Percentiles rank a stretch among this genome's conserved stretches.
phyloP scores from a whole-genome alignment of 1,140 invertebrate species.

The Drosophila elegans region DNA sequence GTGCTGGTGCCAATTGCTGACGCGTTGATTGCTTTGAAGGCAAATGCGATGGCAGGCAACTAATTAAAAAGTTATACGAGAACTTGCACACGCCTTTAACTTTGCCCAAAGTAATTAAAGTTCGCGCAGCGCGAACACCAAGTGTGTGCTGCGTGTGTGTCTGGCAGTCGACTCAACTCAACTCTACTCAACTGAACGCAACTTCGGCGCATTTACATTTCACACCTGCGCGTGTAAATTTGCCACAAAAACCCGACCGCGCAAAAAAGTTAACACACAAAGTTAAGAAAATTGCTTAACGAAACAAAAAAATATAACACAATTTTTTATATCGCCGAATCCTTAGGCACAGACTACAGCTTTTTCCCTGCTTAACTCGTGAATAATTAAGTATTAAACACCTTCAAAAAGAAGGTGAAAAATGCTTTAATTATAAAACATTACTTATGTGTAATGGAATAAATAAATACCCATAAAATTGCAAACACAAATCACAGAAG shows the following conservation, averaged over 20 bases:
- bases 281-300: constrained; percentile 59
- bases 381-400: constrained; percentile 29
- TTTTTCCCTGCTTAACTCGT: constrained; percentile 1
- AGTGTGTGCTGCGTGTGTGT: constrained; percentile 30
- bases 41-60: constrained; percentile 65
- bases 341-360: constrained; percentile 25
- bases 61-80: constrained; percentile 79
- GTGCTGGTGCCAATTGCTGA: constrained; percentile 38
- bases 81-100: constrained; percentile 78
- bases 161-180: constrained; percentile 10
- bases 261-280: constrained; percentile 72
- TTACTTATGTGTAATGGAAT: constrained; percentile 5
- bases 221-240: constrained; percentile 68
- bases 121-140: constrained; percentile 47
- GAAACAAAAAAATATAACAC: constrained; percentile 42
- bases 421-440: constrained; percentile 11
- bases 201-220: constrained; percentile 76
- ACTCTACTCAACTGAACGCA: constrained; percentile 22
- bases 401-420: neutral
- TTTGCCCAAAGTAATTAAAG: constrained; percentile 81
- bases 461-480: neutral
- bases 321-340: constrained; percentile 53
- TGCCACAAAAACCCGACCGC: constrained; percentile 43
- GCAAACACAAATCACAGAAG: no score
- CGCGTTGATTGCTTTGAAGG: constrained; percentile 75